Conservation (phyloP, 2,797 vertebrate genomes). For the Helostoma temminkii region DNA sequence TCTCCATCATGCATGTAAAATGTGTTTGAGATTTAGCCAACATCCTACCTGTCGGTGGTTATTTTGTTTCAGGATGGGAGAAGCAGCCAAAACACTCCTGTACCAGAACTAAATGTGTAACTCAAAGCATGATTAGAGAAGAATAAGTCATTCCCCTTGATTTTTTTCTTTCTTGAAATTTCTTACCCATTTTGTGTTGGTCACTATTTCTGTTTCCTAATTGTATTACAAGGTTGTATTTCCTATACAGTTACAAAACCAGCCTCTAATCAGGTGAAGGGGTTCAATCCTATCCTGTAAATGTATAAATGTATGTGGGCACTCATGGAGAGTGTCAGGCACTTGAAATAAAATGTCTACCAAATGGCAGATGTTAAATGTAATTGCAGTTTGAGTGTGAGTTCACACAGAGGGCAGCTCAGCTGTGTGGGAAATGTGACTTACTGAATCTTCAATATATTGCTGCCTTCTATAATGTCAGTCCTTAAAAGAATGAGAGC, state of each 20-base stretch:
- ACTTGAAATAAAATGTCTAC: conserved; percentile 25
- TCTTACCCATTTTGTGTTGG: background rate
- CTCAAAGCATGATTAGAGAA: background rate
- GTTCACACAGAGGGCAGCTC: conserved; percentile 51
- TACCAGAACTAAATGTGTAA: conserved; percentile 11
- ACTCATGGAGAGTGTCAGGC: background rate
- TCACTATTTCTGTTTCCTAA: background rate
- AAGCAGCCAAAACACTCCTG: background rate
- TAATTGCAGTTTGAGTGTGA: conserved; percentile 19
- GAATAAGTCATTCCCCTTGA: background rate
- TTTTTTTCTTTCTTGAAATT: background rate
- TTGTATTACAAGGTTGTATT: background rate
- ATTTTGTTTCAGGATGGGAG: conserved; percentile 1
- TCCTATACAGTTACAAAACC: background rate
- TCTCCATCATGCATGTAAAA: conserved; percentile 34
- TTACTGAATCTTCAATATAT: conserved; percentile 18
- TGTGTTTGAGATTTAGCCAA: background rate
- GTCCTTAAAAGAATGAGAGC: conserved; percentile 9
- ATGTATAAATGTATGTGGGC: background rate
- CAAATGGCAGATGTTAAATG: conserved; percentile 26
- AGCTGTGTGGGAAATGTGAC: conserved; percentile 14
- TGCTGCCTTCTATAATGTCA: background rate
- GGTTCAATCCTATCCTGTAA: conserved; percentile 1
- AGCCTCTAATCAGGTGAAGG: background rate
- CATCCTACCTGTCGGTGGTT: conserved; percentile 4